These are phyloP conservation scores for Spatulosminthurus flaviceps DNA, from an alignment of 2,888 invertebrate species.

Conservation along the genomic window DNA sequence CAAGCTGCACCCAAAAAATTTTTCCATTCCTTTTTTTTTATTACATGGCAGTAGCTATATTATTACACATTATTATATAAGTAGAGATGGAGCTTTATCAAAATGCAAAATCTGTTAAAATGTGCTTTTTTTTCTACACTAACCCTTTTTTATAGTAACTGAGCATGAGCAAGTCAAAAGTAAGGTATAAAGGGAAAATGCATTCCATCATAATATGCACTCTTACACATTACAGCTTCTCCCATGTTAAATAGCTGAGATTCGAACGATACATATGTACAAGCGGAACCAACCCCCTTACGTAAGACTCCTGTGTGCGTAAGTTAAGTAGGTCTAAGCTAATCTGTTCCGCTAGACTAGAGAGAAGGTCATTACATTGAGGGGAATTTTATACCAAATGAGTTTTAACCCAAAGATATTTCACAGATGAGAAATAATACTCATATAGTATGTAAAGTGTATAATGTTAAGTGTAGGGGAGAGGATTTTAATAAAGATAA, in stretches of 20 bases:
- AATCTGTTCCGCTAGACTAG: conserved; percentile 34
- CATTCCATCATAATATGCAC: background rate
- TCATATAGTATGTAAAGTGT: too few species aligned
- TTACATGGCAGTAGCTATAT: too few species aligned
- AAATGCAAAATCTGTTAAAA: conserved; percentile 7
- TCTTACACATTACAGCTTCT: background rate
- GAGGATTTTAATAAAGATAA: background rate
- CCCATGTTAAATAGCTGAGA: background rate
- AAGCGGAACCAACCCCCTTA: conserved; percentile 18
- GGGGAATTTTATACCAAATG: conserved; percentile 16
- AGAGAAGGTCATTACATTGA: conserved; percentile 37
- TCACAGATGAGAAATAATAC: background rate
- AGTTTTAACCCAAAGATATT: conserved; percentile 28
- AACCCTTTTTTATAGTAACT: too few species aligned
- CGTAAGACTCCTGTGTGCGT: conserved; percentile 19
- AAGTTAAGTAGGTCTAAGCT: conserved; percentile 25
- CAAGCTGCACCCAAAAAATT: too few species aligned
- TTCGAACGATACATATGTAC: background rate
- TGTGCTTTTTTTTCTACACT: background rate
- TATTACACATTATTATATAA: background rate
- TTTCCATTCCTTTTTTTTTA: too few species aligned
- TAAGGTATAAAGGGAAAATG: background rate
- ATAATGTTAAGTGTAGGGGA: too few species aligned
- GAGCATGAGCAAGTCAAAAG: too few species aligned
- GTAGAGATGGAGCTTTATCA: background rate